Conservation (phyloP, 2,888 invertebrate species). For the Spisula solida region DNA sequence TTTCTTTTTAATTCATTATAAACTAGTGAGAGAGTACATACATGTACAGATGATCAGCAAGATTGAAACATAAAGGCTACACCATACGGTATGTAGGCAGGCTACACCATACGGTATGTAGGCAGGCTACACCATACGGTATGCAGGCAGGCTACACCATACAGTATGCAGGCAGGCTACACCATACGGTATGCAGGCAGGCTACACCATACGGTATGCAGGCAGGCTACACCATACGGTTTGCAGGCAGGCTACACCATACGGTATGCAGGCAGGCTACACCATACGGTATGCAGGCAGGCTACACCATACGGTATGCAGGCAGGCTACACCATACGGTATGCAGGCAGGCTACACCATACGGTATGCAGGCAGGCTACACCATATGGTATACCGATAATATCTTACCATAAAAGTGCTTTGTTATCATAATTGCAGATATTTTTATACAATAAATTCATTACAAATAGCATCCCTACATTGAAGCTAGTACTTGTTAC, state of each 20-base stretch:
- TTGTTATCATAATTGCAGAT: conserved; percentile 8
- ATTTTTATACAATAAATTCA: not conserved
- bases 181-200: not conserved
- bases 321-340: too few relatives aligned
- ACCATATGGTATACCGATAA: not conserved
- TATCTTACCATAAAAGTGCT: not conserved
- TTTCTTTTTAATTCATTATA: conserved; percentile 41
- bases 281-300: too few relatives aligned
- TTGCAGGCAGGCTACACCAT: not conserved
- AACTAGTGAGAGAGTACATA: conserved; percentile 44
- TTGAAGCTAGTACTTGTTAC: too few relatives aligned
- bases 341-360: not conserved
- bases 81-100: not conserved
- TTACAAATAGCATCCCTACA: not conserved
- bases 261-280: too few relatives aligned
- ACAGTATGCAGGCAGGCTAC: too few relatives aligned
- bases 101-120: too few relatives aligned
- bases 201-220: not conserved
- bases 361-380: not conserved
- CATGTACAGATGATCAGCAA: conserved; percentile 36
- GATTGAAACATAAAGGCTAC: not conserved
- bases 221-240: not conserved
- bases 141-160: not conserved
- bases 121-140: not conserved
- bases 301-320: not conserved